Percentiles rank a stretch among this genome's conserved stretches.
phyloP scores from a whole-genome alignment of 2,797 vertebrate genomes.

The Schizothorax lantsangensis region DNA sequence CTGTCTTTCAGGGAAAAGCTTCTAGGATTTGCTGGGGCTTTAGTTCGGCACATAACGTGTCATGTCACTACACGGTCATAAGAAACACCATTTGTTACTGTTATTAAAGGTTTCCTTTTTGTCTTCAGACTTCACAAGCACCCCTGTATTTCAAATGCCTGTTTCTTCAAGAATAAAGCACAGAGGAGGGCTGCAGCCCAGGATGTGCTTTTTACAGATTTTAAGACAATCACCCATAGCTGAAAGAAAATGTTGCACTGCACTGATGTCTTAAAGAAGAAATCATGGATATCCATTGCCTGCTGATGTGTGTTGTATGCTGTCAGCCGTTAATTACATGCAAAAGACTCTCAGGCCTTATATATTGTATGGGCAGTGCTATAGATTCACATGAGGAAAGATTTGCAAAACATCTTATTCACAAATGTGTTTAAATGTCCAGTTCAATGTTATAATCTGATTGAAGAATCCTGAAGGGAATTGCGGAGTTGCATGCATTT shows the following conservation, averaged over 20 bases:
- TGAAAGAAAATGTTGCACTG: conserved; percentile 28
- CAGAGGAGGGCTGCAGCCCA: conserved; percentile 28
- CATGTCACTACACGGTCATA: conserved; percentile 42
- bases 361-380: conserved; percentile 33
- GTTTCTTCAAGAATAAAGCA: conserved; percentile 53
- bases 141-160: conserved; percentile 21
- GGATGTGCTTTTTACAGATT: conserved; percentile 46
- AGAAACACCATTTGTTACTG: conserved; percentile 42
- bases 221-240: conserved; percentile 56
- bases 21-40: conserved; percentile 44
- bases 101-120: conserved; percentile 36
- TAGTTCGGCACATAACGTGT: conserved; percentile 37
- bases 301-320: conserved; percentile 38
- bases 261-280: conserved; percentile 35
- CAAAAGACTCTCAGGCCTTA: conserved; percentile 44
- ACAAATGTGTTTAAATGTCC: background rate
- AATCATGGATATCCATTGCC: conserved; percentile 26
- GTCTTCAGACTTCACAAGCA: conserved; percentile 26
- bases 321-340: conserved; percentile 25
- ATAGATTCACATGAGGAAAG: background rate
- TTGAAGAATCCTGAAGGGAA: background rate
- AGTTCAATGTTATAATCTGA: background rate
- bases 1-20: conserved; percentile 59
- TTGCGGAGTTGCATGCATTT: background rate
- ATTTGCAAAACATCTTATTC: conserved; percentile 13